These are phyloP conservation scores for Gymnoscopelus microlampas DNA, from an alignment of 2,797 vertebrate species.

Conservation along the genomic window DNA sequence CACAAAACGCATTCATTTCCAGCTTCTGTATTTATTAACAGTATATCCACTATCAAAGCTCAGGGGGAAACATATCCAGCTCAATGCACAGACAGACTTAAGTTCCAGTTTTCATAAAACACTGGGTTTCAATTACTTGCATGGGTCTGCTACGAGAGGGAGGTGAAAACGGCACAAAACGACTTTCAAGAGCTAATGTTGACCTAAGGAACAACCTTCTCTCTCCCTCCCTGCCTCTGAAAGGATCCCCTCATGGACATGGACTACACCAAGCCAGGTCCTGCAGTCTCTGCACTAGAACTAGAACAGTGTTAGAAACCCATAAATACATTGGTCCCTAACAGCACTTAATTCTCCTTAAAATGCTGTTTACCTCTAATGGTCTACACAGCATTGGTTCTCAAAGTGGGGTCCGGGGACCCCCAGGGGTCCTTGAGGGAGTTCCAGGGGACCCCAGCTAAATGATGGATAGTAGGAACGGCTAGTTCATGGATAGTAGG, in stretches of 20 bases:
- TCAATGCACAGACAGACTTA: constrained; percentile 42
- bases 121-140: constrained; percentile 68
- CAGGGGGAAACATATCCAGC: constrained; percentile 42
- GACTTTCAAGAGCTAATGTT: constrained; percentile 76
- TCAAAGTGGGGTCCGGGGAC: too few species aligned
- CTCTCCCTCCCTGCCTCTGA: constrained; percentile 62
- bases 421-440: too few species aligned
- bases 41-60: constrained; percentile 70
- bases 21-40: constrained; percentile 78
- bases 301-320: constrained; percentile 58
- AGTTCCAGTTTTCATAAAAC: constrained; percentile 71
- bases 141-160: constrained; percentile 35
- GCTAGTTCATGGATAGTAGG: too few species aligned
- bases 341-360: constrained; percentile 41
- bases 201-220: constrained; percentile 70
- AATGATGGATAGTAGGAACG: too few species aligned
- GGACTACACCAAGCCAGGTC: constrained; percentile 35
- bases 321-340: constrained; percentile 62
- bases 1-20: constrained; percentile 64
- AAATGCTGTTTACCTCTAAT: constrained; percentile 42
- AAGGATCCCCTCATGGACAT: constrained; percentile 75
- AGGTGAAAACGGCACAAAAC: constrained; percentile 58
- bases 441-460: too few species aligned
- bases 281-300: constrained; percentile 36
- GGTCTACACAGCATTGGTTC: too few species aligned